Evolutionary conservation across 2,113 vertebrate genomes (phyloP), one percentile per base, ranked within the genome.

Genomic region (Spheniscus mendiculus): DNA sequence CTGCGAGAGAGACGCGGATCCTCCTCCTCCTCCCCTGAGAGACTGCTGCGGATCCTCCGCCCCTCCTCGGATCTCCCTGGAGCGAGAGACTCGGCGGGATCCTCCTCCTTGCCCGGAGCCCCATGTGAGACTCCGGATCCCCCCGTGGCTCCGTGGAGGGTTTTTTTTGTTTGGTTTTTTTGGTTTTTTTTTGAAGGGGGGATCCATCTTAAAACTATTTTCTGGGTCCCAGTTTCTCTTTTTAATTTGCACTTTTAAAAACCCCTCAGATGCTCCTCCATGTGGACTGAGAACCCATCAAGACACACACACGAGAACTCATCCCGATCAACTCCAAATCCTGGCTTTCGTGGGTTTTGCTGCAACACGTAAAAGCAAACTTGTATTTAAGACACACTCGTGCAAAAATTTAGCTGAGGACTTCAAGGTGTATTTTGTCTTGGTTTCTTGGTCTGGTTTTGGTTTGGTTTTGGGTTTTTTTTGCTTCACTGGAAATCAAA

Each of bases 191-290:
- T 92, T 83, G 22, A 55, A 38, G 29, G 50, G 62, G 82, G 77
- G 62, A 82, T 88, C 87, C 74, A 53, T n/a, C 88, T 82, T 92
- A 77, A 95, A 97, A 96, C 94, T 80, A 2, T 86, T 55, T 65
- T 21, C 77, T 90, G 97, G 89, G 67, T 90, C 89, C 93, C 76
- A 0, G 26, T 93, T 94, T 94, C 79, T 95, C 87, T 34, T 65
- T 93, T 98, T 98, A 56, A 96, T 97, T 97, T 98, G 97, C 97
- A 97, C 97, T 98, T 98, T 89, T 18, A 71, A 95, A 95, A 80
- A 40, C 10, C 84, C 77, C 92, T 95, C 97, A 77, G 91, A 97
- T 95, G 96, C 92, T 94, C 65, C 95, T 97, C 95, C 95, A 93
- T 95, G 94, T 94, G 95, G 96, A 97, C 96, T 97, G 97, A 97